Base-by-base conservation (phyloP, 2,113 vertebrate genomes). In the Brachypodius melanocephalos region DNA sequence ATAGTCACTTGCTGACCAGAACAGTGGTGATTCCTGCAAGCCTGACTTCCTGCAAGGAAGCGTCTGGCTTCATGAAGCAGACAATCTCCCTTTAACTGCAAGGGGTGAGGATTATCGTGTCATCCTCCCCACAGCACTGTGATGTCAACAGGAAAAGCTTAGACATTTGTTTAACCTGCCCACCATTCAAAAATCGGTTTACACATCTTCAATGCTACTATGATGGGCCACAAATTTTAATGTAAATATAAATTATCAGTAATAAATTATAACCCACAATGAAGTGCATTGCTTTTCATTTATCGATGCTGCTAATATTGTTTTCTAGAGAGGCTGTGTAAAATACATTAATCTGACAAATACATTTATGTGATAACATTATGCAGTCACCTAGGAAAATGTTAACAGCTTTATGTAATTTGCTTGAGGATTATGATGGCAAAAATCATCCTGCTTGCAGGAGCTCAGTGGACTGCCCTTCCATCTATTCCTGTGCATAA, bases 301-400 rank as follows among this genome's bases (percentile, higher is more conserved):
- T 80, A 54, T 91, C 87, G 87, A 81, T 71, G 61, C 38, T 48
- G 14, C 8, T 19, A 58, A 54, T 67, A 77, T 8, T 80, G 34
- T 55, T 94, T 95, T 71, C 73, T 55, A 38, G 42, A 22, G 17
- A 92, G 66, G 36, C n/a, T 54, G 34, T 80, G 38, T 93, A 83
- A 92, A 86, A 83, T 55, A 46, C 40, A 90, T 83, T 94, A 88
- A 71, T 90, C 72, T 93, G 72, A 80, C 92, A 93, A 73, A 49
- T 28, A 59, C 49, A 42, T 88, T 91, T 85, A 48, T 40, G 51
- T 4, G 7, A 46, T 73, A 80, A 62, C 36, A 40, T 85, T 75
- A 92, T 73, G 61, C 63, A 65, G 31, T 79, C 79, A 90, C 58
- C 79, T 85, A 73, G 78, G 74, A 92, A 93, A 95, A 62, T 79